phyloP scores from a whole-genome alignment of 23 tunicate genomes.

The Aplidium turbinatum region DNA sequence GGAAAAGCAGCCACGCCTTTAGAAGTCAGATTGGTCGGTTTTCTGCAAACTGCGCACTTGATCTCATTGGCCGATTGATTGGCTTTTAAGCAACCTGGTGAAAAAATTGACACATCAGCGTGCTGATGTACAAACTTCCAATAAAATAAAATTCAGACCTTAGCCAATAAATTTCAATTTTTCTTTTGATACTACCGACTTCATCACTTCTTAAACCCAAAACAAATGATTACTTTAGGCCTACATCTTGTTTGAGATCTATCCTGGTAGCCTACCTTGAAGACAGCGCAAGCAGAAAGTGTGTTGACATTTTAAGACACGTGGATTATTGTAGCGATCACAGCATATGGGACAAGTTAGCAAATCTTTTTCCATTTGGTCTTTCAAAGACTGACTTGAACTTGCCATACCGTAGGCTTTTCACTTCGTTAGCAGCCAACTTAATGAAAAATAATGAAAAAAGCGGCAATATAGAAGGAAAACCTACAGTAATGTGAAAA shows the following conservation, averaged over 20 bases:
- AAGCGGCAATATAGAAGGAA: no score
- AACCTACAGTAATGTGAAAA: no score
- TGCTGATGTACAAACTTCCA: no score
- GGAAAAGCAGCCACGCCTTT: constrained; percentile 51
- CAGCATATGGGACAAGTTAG: constrained; percentile 59
- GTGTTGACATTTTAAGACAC: constrained; percentile 63
- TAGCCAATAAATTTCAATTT: no score
- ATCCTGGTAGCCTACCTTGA: constrained; percentile 29
- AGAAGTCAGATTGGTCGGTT: constrained; percentile 28
- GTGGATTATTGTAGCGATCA: constrained; percentile 26
- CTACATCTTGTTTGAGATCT: background rate
- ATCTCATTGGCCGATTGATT: background rate
- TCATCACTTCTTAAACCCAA: no score
- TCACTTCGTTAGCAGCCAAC: no score
- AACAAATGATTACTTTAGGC: no score
- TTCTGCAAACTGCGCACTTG: constrained; percentile 66
- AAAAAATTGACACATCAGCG: no score
- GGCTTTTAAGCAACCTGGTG: constrained; percentile 35
- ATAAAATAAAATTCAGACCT: no score
- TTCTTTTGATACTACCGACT: no score
- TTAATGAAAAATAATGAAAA: no score
- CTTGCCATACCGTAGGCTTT: background rate
- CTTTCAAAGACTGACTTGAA: background rate
- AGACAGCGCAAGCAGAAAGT: constrained; percentile 45
- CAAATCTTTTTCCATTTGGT: constrained; percentile 16